Conservation (phyloP, 2,888 invertebrate species). For the Lathronympha strigana region DNA sequence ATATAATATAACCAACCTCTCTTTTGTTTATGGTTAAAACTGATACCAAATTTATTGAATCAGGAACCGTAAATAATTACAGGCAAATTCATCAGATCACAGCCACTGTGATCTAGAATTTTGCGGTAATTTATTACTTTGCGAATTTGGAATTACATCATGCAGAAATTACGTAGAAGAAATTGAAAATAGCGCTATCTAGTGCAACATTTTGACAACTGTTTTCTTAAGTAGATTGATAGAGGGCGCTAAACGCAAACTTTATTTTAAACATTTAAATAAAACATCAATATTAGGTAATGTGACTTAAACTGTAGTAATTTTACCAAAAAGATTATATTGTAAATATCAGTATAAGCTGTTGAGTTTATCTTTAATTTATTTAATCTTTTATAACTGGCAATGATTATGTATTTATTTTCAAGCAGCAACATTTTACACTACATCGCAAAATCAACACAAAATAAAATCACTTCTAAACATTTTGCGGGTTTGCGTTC, state of each 20-base stretch:
- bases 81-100: no score
- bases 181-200: constrained; percentile 13
- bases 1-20: no score
- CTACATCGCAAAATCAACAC: constrained; percentile 71
- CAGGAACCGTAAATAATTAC: no score
- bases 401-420: constrained; percentile 43
- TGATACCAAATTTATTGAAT: no score
- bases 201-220: neutral
- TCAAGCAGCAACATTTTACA: constrained; percentile 52
- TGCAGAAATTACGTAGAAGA: neutral
- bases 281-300: neutral
- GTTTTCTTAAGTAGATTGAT: neutral
- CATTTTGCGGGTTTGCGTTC: constrained; percentile 81
- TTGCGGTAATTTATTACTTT: no score
- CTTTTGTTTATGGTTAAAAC: no score
- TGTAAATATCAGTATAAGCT: neutral
- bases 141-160: neutral
- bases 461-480: constrained; percentile 81
- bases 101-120: no score
- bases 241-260: neutral
- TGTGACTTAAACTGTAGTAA: neutral
- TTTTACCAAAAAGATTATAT: neutral
- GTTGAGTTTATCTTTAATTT: neutral
- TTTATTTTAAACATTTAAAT: neutral
- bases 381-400: constrained; percentile 1